Percentiles rank a stretch among this genome's conserved stretches.
These are phyloP conservation scores for Perdix hodgsoniae DNA, from an alignment of 2,797 vertebrate genomes.

Conservation along the genomic window DNA sequence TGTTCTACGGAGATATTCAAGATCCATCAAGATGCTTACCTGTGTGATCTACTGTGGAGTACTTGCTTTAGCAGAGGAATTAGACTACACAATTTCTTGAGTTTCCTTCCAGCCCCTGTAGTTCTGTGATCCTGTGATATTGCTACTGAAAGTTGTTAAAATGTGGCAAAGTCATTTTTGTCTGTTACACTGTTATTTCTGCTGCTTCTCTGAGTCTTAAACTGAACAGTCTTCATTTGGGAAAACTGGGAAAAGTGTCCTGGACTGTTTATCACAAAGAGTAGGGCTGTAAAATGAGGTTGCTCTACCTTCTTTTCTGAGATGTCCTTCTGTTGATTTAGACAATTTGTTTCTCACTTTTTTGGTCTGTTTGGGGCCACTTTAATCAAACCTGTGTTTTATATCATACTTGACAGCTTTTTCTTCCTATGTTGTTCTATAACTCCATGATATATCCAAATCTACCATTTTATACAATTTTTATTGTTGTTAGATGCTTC, in stretches of 20 bases:
- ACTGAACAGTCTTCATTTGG: not conserved
- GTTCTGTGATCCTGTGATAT: not conserved
- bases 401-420: not conserved
- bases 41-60: no score
- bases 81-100: no score
- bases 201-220: not conserved
- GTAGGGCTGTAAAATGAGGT: not conserved
- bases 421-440: not conserved
- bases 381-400: not conserved
- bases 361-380: not conserved
- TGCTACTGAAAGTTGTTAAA: not conserved
- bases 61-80: no score
- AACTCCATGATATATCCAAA: not conserved
- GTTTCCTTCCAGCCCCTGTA: no score
- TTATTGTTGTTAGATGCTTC: not conserved
- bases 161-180: not conserved
- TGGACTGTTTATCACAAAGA: not conserved
- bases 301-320: not conserved
- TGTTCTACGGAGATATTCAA: no score
- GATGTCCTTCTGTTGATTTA: not conserved
- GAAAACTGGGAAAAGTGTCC: fast-evolving
- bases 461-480: not conserved
- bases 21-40: no score
- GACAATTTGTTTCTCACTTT: not conserved
- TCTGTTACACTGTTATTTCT: not conserved